A percentile compares a stretch with the other conserved stretches of the same genome.
Evolutionary conservation across 2,113 vertebrate species (phyloP).

Genomic region (Opisthocomus hoazin): DNA sequence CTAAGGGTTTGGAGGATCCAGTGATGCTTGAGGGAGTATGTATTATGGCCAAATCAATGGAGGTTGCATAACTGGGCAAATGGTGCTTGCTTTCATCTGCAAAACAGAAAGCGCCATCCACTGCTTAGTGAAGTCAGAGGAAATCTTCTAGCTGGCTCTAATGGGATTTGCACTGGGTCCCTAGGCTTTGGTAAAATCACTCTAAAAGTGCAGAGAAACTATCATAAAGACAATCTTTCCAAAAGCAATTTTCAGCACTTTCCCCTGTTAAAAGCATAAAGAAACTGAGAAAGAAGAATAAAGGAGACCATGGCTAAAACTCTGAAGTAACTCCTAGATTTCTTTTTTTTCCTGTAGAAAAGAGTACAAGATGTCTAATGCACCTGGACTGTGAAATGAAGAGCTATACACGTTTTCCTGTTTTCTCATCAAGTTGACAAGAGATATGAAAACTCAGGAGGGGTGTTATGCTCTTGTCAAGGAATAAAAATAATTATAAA

Average conservation of each 20-base stretch:
- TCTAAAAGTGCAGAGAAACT: background rate
- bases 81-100: background rate
- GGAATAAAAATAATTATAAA: background rate
- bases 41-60: background rate
- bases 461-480: background rate
- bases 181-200: background rate
- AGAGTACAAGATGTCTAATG: background rate
- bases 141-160: background rate
- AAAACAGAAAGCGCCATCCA: background rate
- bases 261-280: background rate
- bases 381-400: background rate
- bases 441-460: background rate
- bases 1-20: background rate
- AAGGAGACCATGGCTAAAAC: background rate
- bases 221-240: background rate
- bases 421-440: background rate
- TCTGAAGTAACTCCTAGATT: background rate
- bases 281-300: background rate
- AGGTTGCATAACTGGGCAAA: background rate
- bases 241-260: constrained; percentile 9
- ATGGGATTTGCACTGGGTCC: background rate
- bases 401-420: background rate
- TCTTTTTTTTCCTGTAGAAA: background rate
- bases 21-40: background rate
- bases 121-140: background rate